These are phyloP conservation scores for Coranthus polyacanthus DNA, from an alignment of 2,797 vertebrate species.

Conservation along the genomic window DNA sequence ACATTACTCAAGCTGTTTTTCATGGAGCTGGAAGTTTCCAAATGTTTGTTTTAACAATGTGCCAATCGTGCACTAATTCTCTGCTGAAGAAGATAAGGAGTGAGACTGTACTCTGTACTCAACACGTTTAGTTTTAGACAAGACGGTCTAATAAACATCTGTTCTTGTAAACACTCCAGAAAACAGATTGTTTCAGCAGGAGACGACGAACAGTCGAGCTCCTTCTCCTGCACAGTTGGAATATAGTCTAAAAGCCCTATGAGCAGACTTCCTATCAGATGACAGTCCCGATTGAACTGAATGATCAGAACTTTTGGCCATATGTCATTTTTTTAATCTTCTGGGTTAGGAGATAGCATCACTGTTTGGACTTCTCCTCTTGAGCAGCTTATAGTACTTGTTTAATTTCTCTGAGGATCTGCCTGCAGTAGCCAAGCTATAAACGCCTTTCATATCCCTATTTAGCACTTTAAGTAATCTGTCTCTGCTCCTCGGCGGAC, in stretches of 20 bases:
- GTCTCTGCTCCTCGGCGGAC: conserved; percentile 83
- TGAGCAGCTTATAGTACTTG: no score
- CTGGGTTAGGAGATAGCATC: neutral
- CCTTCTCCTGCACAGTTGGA: conserved; percentile 6
- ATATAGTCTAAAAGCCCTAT: neutral
- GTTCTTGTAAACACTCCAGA: no score
- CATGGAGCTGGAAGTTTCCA: no score
- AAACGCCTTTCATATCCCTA: conserved; percentile 65
- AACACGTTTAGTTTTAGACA: neutral
- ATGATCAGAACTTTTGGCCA: no score
- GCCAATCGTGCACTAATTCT: neutral
- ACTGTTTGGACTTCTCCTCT: conserved; percentile 76
- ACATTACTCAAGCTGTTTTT: neutral
- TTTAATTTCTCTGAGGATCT: conserved; percentile 88
- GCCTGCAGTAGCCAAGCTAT: conserved; percentile 79
- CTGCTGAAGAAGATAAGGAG: neutral
- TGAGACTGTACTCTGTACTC: neutral
- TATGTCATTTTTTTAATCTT: no score
- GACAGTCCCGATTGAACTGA: conserved; percentile 1
- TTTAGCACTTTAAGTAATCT: conserved; percentile 16
- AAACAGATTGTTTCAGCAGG: no score
- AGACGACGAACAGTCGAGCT: no score
- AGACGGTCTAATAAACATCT: no score
- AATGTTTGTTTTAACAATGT: neutral
- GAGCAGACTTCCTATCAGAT: neutral